Evolutionary conservation across 2,888 invertebrate species (phyloP).

Genomic region (Tipula helvola): DNA sequence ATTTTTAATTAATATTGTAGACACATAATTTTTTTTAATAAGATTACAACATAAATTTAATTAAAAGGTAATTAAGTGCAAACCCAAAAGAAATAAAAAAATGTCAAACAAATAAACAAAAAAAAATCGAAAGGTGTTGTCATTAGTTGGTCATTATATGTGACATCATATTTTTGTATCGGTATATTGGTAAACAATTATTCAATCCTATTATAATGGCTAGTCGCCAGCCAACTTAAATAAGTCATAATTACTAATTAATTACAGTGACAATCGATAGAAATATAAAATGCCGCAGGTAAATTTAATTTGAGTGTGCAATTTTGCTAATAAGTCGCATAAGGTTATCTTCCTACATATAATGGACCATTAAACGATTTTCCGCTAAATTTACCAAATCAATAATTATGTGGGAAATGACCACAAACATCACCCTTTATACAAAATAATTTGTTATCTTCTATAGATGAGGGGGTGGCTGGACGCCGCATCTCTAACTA

Average conservation of each 20-base stretch:
- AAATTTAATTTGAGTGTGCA: neutral
- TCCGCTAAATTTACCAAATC: neutral
- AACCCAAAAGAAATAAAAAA: neutral
- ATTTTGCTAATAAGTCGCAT: neutral
- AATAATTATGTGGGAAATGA: neutral
- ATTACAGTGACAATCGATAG: neutral
- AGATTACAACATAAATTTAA: neutral
- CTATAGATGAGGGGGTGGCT: neutral
- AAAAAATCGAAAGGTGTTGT: neutral
- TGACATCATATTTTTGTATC: neutral
- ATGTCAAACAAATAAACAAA: neutral
- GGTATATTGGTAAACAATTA: neutral
- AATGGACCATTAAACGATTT: neutral
- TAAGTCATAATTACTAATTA: neutral
- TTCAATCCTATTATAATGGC: neutral
- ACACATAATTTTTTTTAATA: neutral
- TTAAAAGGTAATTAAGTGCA: neutral
- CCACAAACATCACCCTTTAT: neutral
- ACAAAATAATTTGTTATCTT: too few relatives aligned
- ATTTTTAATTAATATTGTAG: neutral
- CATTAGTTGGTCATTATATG: neutral
- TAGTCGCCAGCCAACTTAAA: neutral
- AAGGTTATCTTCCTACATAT: neutral
- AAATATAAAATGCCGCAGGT: neutral
- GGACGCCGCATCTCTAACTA: neutral